Evolutionary conservation across 2,113 vertebrate species (phyloP).

Genomic region (Gallinago paraguaiae): DNA sequence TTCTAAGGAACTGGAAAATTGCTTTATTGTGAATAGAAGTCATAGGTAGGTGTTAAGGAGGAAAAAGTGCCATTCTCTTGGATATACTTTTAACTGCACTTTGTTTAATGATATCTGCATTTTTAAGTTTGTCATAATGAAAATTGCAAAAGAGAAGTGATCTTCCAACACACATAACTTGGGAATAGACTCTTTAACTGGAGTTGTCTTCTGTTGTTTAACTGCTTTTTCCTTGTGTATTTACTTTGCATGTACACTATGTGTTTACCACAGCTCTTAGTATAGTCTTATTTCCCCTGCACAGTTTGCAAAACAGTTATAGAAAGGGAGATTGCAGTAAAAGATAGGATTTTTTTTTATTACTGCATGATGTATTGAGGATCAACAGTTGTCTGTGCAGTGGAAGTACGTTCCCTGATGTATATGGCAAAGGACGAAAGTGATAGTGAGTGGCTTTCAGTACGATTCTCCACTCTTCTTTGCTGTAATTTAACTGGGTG

Average conservation of each 20-base stretch:
- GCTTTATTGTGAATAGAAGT: background rate
- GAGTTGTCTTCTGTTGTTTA: background rate
- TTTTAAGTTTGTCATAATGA: background rate
- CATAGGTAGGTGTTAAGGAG: background rate
- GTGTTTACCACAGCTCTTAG: background rate
- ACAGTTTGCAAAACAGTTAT: background rate
- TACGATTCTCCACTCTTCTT: background rate
- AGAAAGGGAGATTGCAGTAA: background rate
- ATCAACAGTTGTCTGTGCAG: background rate
- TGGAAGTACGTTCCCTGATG: fast-evolving
- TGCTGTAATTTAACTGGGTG: background rate
- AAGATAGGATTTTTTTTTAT: background rate
- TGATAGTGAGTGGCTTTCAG: background rate
- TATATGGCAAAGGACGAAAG: background rate
- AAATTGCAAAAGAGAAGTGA: background rate
- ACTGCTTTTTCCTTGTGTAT: background rate
- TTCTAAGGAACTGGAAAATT: background rate
- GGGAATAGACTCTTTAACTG: background rate
- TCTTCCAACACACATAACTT: background rate
- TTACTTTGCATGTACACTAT: background rate
- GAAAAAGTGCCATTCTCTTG: background rate
- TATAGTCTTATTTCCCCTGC: background rate
- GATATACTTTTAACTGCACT: background rate
- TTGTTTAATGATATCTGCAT: background rate
- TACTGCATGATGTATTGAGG: background rate